Percentiles rank a stretch among this genome's conserved stretches.
Conservation (phyloP, 2,888 invertebrate genomes). For the Habroteleia sp. region DNA sequence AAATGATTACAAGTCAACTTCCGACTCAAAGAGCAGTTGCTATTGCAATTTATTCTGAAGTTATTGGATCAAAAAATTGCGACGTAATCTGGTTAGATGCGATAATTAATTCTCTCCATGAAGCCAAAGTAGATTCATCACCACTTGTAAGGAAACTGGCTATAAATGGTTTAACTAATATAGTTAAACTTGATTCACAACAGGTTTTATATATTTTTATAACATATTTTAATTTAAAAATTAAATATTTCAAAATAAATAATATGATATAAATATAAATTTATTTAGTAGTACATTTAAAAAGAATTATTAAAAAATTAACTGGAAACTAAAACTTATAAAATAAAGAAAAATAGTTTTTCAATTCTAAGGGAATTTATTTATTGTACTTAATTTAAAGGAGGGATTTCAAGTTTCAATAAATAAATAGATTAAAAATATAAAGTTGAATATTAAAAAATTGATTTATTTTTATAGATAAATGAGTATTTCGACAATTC, state of each 20-base stretch:
- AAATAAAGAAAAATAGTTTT: no score
- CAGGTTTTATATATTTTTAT: conserved; percentile 69
- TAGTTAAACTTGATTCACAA: conserved; percentile 71
- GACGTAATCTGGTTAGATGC: conserved; percentile 74
- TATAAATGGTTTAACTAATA: conserved; percentile 73
- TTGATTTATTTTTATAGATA: conserved; percentile 66
- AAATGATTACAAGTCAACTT: conserved; percentile 71
- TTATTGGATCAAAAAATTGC: conserved; percentile 72
- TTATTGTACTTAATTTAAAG: no score
- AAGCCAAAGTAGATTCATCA: conserved; percentile 75
- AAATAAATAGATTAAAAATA: no score
- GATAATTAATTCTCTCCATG: conserved; percentile 74
- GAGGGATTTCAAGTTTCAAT: no score
- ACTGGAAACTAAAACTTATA: no score
- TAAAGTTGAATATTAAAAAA: conserved; percentile 1
- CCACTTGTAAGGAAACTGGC: conserved; percentile 74
- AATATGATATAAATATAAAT: background rate
- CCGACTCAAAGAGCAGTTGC: conserved; percentile 74
- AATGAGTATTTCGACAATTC: conserved; percentile 75
- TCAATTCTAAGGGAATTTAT: no score
- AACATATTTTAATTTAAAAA: no score
- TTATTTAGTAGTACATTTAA: no score
- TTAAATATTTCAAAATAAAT: conserved; percentile 1
- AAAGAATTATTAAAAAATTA: no score
- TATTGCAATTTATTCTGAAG: conserved; percentile 72